Evolutionary conservation across 2,888 invertebrate genomes (phyloP), one percentile per base, ranked within the genome.

Genomic region (Helobdella robusta): DNA sequence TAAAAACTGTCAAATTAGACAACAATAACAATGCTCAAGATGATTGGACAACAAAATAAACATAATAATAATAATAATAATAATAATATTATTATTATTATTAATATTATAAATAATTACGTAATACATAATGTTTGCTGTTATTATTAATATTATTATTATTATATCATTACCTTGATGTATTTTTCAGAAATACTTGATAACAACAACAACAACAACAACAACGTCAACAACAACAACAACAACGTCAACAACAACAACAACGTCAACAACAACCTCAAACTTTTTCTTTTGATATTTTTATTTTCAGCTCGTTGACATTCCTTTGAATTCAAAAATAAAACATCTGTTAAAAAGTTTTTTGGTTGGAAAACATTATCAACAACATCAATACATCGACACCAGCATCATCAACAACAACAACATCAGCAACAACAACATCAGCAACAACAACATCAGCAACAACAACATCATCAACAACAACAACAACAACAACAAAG

Each of bases 391-490:
- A 11, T 40, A 59, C 59, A 59, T 59, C 59, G 28, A 36, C 59
- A 59, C 40, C 59, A 34, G 18, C 35, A 59, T 35, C 59, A 35
- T 59, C 59, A 34, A n/a, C 2, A 59, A 36, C 36, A 35, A 36
- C 59, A 59, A 36, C 59, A 35, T 59, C 59, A 35, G 32, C 59
- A 59, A 35, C 59, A 59, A 40, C 60, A 60, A 40, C 60, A 60
- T 40, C 60, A 60, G 35, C 40, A 60, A 40, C 60, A 59, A 35
- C 59, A 35, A 35, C 59, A 35, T 59, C 59, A 23, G 30, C 59
- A 32, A 34, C 59, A 34, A 34, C 34, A 32, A 34, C 59, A 30
- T 59, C 59, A 32, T 59, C 59, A 32, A 20, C 4, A 2, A 1
- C 11, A 48, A 18, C 15, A 2, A 2, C 23, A 48, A 8, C 8